Conservation (phyloP, 2,797 vertebrate genomes). For the Paramormyrops hopkinsi region DNA sequence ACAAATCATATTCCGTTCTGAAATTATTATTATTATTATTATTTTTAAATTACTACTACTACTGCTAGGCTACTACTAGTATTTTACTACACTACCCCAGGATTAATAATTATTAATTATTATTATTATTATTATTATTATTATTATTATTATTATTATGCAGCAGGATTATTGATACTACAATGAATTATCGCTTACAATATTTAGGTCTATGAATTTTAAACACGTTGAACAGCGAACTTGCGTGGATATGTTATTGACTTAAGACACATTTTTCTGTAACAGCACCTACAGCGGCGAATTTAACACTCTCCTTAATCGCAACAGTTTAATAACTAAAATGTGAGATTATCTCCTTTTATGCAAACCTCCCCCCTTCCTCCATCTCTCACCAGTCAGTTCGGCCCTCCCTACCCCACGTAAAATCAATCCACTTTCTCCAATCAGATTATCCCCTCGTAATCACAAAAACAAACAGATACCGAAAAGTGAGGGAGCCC, state of each 20-base stretch:
- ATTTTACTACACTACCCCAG: not conserved
- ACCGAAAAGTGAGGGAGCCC: conserved; percentile 51
- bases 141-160: not conserved
- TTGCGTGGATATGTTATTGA: not conserved
- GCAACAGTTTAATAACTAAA: conserved; percentile 25
- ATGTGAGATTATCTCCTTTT: conserved; percentile 22
- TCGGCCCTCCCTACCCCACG: conserved; percentile 28
- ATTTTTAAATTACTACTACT: not conserved
- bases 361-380: not conserved
- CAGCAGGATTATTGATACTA: not conserved
- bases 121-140: not conserved
- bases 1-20: not conserved
- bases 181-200: not conserved
- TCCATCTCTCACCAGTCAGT: not conserved
- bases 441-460: conserved; percentile 54
- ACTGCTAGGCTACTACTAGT: not conserved
- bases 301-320: conserved; percentile 22
- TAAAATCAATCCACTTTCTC: conserved; percentile 44
- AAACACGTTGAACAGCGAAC: not conserved
- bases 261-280: conserved; percentile 7
- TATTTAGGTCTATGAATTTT: not conserved
- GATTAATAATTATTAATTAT: not conserved
- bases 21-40: not conserved
- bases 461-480: conserved; percentile 67
- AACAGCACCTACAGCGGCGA: not conserved